Evolutionary conservation across 1,140 invertebrate genomes (phyloP), one percentile per base, ranked within the genome.

Genomic region (Plodia interpunctella): DNA sequence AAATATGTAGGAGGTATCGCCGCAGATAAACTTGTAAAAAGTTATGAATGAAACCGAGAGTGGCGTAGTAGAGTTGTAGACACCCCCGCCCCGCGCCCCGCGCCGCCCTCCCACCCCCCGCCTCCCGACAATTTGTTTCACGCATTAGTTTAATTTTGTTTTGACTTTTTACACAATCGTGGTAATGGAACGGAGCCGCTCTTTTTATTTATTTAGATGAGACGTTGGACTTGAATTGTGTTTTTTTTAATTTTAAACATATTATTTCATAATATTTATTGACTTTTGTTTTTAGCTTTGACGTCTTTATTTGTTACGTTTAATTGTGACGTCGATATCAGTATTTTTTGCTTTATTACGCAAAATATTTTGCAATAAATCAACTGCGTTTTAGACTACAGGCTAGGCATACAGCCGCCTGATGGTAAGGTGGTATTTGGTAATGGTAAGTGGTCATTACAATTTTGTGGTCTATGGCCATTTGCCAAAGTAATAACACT

Each of bases 11-110:
- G 74, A 87, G 86, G 82, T 87, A 87, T 87, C 79, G 82, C 76
- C 75, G 68, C 83, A 88, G 82, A 88, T 88, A 88, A 88, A 88
- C 83, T 88, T 88, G 83, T 88, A 88, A 88, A 88, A 88, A 88
- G 86, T 88, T 88, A 88, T 88, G 83, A 88, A 88, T 88, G 86
- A 87, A 88, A 84, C 82, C 78, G 83, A 88, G 85, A 88, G 85
- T 85, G 83, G 59, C 82, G 83, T 88, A 88, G 85, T 88, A 83
- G 76, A 85, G 85, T 86, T 84, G 84, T 85, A 83, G 79, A 71
- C 70, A 62, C 61, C 68, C 65, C 62, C 66, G 66, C 53, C 62
- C 63, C 65, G 9, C 52, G 54, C 59, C 17, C 65, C 50, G 61
- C 54, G 60, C 59, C 53, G 38, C 66, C 65, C 60, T 25, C 62